These are phyloP conservation scores for Coleophora deauratella DNA, from an alignment of 2,888 invertebrate species.

Conservation along the genomic window DNA sequence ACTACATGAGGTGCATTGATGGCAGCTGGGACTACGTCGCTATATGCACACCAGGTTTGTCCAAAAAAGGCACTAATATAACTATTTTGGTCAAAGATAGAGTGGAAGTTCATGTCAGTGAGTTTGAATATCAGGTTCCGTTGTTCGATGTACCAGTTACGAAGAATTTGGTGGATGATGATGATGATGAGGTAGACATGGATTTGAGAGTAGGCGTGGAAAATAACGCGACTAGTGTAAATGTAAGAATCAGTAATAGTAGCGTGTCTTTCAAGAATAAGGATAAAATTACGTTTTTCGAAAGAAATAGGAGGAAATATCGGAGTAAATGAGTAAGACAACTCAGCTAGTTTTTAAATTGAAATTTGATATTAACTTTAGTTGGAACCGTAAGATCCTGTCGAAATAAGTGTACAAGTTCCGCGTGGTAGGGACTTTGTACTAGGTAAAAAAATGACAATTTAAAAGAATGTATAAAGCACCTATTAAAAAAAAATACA, in stretches of 20 bases:
- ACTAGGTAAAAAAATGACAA: too few species aligned
- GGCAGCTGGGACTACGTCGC: slow-evolving; percentile 38
- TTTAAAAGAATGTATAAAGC: too few species aligned
- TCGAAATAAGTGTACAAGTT: too few species aligned
- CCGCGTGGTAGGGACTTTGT: too few species aligned
- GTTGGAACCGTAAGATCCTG: too few species aligned
- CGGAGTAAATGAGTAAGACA: too few species aligned
- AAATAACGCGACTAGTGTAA: slow-evolving; percentile 8
- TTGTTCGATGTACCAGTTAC: neutral
- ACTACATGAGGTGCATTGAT: slow-evolving; percentile 35
- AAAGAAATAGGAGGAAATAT: slow-evolving; percentile 1
- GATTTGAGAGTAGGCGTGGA: slow-evolving; percentile 33
- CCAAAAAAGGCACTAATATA: slow-evolving; percentile 35
- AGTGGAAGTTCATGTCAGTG: slow-evolving; percentile 29
- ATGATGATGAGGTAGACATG: slow-evolving; percentile 4
- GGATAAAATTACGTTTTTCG: slow-evolving; percentile 18
- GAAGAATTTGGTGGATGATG: neutral
- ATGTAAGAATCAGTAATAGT: slow-evolving; percentile 27
- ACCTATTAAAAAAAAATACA: too few species aligned
- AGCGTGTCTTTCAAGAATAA: slow-evolving; percentile 21
- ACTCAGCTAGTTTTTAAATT: too few species aligned
- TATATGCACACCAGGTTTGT: slow-evolving; percentile 41
- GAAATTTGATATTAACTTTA: too few species aligned
- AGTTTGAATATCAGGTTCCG: slow-evolving; percentile 13
- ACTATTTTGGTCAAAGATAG: slow-evolving; percentile 38